Evolutionary conservation across 2,113 vertebrate genomes (phyloP), one percentile per base, ranked within the genome.

Genomic region (Cottus gobio): DNA sequence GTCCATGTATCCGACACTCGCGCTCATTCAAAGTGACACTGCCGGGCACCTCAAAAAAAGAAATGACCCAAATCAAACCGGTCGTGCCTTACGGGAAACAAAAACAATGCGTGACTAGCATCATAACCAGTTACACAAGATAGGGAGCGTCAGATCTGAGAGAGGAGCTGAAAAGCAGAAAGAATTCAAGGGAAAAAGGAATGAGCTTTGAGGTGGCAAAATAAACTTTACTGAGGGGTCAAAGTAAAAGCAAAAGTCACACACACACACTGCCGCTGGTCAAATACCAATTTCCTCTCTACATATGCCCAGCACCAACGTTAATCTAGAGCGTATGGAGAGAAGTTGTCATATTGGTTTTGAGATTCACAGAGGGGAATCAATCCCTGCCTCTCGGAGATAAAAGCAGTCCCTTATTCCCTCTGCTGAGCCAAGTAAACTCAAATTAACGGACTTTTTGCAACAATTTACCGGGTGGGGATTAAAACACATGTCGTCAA

Each of bases 101-200:
- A 89, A 87, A 90, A 88, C 85, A 85, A 83, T 79, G 70, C 61
- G 79, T 90, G 91, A 88, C 78, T 87, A 84, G 89, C 85, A 91
- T 88, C 39, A 72, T 1, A 87, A 89, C 48, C 79, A 84, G 62
- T 44, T 62, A 2, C 58, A 77, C 87, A 81, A 85, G 72, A 91
- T 88, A 85, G 73, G 1, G 31, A 82, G 72, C 1, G 1, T 54
- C 56, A 58, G 34, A 39, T 71, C 30, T 39, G 67, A 75, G 62
- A 79, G 67, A 75, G 36, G 37, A 57, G 57, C 82, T 15, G 24
- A 68, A 78, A 82, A 74, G 79, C 62, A 67, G 66, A 69, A 36
- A 67, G 5, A 79, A 81, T 75, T 70, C 9, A 22, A 60, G n/a
- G 48, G 62, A 79, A 78, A 82, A 62, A 69, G 65, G 26, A 50